phyloP scores from a whole-genome alignment of 1,140 invertebrate species.

The Goniozus legneri region DNA sequence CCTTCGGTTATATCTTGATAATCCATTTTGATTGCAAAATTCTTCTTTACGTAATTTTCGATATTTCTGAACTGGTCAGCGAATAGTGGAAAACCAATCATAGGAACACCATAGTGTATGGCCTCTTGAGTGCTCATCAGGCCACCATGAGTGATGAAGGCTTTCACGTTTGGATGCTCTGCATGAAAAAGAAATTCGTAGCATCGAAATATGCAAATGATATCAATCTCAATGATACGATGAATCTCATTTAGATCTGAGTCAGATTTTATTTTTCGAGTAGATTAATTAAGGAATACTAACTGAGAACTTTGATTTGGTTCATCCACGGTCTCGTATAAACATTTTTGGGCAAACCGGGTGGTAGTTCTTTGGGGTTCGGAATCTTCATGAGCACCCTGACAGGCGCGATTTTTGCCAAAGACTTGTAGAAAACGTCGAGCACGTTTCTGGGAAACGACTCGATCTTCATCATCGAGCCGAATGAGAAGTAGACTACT shows the following conservation, averaged over 20 bases:
- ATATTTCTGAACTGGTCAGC: constrained; percentile 52
- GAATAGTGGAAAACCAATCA: constrained; percentile 53
- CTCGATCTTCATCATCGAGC: constrained; percentile 63
- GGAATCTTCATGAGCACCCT: constrained; percentile 33
- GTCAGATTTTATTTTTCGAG: not conserved
- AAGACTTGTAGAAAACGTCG: constrained; percentile 59
- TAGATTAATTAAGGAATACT: not conserved
- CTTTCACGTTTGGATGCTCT: constrained; percentile 44
- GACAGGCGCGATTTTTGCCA: constrained; percentile 49
- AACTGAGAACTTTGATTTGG: constrained; percentile 17
- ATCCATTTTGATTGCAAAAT: constrained; percentile 23
- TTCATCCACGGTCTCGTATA: constrained; percentile 18
- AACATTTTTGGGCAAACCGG: constrained; percentile 30
- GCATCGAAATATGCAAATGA: not conserved
- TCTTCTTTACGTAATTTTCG: constrained; percentile 9
- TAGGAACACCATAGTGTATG: constrained; percentile 46
- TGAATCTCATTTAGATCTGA: not conserved
- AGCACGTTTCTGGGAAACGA: constrained; percentile 59
- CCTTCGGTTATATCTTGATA: constrained; percentile 31
- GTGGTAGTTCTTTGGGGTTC: constrained; percentile 23
- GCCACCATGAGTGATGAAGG: constrained; percentile 57
- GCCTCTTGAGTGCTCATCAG: constrained; percentile 50
- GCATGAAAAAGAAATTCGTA: constrained; percentile 4
- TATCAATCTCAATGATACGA: not conserved
- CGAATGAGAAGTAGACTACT: constrained; percentile 70